Percentiles rank a stretch among this genome's conserved stretches.
Evolutionary conservation across 2,888 invertebrate species (phyloP).

Genomic region (Epinotia nisella): DNA sequence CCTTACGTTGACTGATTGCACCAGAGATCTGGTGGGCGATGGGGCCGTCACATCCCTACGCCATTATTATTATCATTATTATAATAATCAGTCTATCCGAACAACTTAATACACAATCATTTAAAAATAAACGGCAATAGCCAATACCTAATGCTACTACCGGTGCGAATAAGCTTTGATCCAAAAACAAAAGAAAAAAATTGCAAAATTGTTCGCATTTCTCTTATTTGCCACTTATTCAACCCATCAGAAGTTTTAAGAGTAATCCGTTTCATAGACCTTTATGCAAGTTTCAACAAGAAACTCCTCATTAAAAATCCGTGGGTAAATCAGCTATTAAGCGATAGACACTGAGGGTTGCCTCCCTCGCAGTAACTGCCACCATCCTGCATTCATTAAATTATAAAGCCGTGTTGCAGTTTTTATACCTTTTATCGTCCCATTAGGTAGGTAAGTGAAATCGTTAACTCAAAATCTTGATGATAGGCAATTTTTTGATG

Average conservation of each 20-base stretch:
- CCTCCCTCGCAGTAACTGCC: slow-evolving; percentile 52
- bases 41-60: too few species aligned
- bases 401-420: slow-evolving; percentile 50
- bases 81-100: too few species aligned
- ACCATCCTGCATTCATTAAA: slow-evolving; percentile 52
- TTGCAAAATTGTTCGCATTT: background rate
- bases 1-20: too few species aligned
- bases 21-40: too few species aligned
- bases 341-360: slow-evolving; percentile 53
- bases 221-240: slow-evolving; percentile 13
- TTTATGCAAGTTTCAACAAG: slow-evolving; percentile 19
- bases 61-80: too few species aligned
- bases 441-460: slow-evolving; percentile 45
- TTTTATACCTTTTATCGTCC: slow-evolving; percentile 50
- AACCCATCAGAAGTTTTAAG: slow-evolving; percentile 3
- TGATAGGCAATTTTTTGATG: slow-evolving; percentile 11
- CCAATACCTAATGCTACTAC: too few species aligned
- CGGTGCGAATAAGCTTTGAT: background rate
- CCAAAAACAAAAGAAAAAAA: too few species aligned
- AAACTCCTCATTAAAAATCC: slow-evolving; percentile 54
- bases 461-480: background rate
- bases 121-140: too few species aligned
- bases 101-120: too few species aligned
- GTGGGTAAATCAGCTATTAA: slow-evolving; percentile 57
- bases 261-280: background rate